Evolutionary conservation across 2,113 vertebrate genomes (phyloP), one percentile per base, ranked within the genome.

Genomic region (Salvelinus sp.): DNA sequence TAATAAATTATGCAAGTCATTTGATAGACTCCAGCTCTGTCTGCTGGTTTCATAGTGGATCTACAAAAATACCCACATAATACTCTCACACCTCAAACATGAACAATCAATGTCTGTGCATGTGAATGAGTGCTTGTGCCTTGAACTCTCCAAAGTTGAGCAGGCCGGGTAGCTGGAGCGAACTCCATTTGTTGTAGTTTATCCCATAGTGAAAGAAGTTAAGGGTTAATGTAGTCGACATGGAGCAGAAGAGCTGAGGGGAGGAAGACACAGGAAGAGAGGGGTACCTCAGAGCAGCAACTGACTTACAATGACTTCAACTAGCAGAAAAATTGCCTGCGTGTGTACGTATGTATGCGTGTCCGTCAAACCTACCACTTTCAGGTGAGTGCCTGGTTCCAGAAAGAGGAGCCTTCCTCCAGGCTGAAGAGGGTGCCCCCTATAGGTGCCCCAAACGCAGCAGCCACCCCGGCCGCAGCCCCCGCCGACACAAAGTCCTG

Each of bases 101-200:
- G 6, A 33, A 33, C 33, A 33, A 33, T 1, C 33, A 33, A 33
- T 33, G 33, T 33, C 33, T 33, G 6, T 6, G 30, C 30, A 33
- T 38, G 33, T 7, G 33, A 38, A 44, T 44, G 50, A 54, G 14
- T 54, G 14, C n/a, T 62, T 2, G 22, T 82, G 98, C 98, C 95
- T 98, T 99, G 68, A 99, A 99, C 76, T 98, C 98, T 16, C 98
- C 98, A 0, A 99, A 98, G 89, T 96, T 98, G 78, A 99, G 94
- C 87, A 99, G 84, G 0, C 98, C 97, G 0, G 97, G 97, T n/a
- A 98, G 93, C 89, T 98, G 96, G 91, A 99, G 98, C n/a, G 97
- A 95, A 0, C 97, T 97, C 98, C 97, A 99, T 76, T 96, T 98
- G 86, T 92, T 95, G 86, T 95, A 98, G 86, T 94, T 95, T 85